Percentiles rank a stretch among this genome's conserved stretches.
phyloP scores from a whole-genome alignment of 2,113 vertebrate genomes.

The Strix aluco region DNA sequence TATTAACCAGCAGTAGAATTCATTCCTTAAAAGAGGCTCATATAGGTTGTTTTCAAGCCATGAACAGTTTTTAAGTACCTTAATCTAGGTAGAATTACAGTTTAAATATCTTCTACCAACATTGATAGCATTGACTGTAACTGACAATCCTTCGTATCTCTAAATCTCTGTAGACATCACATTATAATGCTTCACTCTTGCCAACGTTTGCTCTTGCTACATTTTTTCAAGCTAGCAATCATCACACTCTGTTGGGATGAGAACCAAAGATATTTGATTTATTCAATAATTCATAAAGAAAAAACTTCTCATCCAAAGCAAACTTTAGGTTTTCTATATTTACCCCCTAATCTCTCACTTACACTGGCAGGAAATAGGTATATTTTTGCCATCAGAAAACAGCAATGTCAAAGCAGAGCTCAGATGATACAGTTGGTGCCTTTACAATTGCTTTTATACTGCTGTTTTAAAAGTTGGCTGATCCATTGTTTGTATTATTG shows the following conservation, averaged over 20 bases:
- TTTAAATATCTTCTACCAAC: slow-evolving; percentile 26
- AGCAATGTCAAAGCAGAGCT: slow-evolving; percentile 65
- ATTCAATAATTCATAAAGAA: slow-evolving; percentile 72
- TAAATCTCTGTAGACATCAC: slow-evolving; percentile 52
- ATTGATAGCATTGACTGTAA: slow-evolving; percentile 20
- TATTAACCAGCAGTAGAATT: not conserved
- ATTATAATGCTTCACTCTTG: slow-evolving; percentile 66
- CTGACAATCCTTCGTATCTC: slow-evolving; percentile 39
- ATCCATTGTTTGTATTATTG: slow-evolving; percentile 57
- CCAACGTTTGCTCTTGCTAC: slow-evolving; percentile 69
- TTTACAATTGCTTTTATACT: slow-evolving; percentile 62
- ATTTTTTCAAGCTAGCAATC: slow-evolving; percentile 65
- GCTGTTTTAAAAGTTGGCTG: slow-evolving; percentile 46
- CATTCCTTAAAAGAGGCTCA: not conserved
- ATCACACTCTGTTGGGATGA: slow-evolving; percentile 68
- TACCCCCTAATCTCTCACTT: slow-evolving; percentile 67
- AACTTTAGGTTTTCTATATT: slow-evolving; percentile 71
- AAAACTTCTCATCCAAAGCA: slow-evolving; percentile 71
- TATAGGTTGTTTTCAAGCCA: not conserved
- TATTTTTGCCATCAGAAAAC: slow-evolving; percentile 68
- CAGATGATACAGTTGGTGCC: slow-evolving; percentile 51
- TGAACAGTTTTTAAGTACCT: not conserved
- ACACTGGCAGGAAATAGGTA: slow-evolving; percentile 64
- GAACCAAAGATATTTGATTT: slow-evolving; percentile 70
- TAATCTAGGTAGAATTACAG: slow-evolving; percentile 44